Evolutionary conservation across 2,113 vertebrate species (phyloP).

Genomic region (Gasterosteus nipponicus): DNA sequence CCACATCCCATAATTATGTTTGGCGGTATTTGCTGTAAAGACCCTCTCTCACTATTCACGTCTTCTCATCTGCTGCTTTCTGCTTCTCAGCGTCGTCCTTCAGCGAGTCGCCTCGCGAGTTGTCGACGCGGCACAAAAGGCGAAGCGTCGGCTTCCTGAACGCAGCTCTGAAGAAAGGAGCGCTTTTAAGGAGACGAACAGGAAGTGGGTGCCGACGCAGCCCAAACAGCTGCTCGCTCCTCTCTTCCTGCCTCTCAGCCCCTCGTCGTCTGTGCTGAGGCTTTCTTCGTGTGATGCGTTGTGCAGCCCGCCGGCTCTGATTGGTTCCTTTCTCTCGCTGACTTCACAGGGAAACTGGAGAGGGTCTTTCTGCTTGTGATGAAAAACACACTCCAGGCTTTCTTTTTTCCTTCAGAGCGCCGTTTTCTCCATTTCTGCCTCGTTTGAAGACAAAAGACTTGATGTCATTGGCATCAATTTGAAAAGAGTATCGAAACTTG

Average conservation of each 20-base stretch:
- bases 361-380: conserved; percentile 28
- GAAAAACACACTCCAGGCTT: conserved; percentile 36
- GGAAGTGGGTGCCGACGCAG: conserved; percentile 38
- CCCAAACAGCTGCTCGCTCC: conserved; percentile 53
- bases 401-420: conserved; percentile 15
- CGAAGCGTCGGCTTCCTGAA: conserved; percentile 38
- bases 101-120: conserved; percentile 53
- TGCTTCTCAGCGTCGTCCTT: conserved; percentile 37
- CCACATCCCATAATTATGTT: conserved; percentile 49
- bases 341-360: conserved; percentile 33
- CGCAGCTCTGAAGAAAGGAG: conserved; percentile 33
- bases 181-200: conserved; percentile 52
- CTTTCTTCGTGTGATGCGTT: conserved; percentile 23
- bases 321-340: conserved; percentile 50
- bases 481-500: conserved; percentile 2
- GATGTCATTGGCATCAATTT: conserved; percentile 13
- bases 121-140: conserved; percentile 53
- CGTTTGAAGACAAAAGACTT: conserved; percentile 47
- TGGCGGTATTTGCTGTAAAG: conserved; percentile 31
- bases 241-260: conserved; percentile 35
- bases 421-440: conserved; percentile 24
- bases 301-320: conserved; percentile 46
- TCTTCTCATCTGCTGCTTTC: conserved; percentile 47
- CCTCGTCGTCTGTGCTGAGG: conserved; percentile 32
- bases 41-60: conserved; percentile 32